Evolutionary conservation across 2,797 vertebrate species (phyloP).

Genomic region (Microctenopoma lineatum): DNA sequence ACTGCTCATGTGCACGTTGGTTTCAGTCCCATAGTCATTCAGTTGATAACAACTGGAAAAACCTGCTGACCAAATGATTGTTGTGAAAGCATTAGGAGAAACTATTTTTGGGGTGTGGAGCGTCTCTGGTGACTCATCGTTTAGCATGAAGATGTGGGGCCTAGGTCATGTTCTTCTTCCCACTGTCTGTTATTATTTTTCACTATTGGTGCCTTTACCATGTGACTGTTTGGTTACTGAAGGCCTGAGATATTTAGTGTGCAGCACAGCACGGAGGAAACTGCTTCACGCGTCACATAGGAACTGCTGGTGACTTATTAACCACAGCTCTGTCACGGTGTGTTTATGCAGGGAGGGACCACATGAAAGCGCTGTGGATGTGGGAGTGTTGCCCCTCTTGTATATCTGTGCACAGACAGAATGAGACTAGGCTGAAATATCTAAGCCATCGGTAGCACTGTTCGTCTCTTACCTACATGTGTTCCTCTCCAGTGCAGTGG

Average conservation of each 20-base stretch:
- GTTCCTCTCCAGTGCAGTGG: conserved; percentile 79
- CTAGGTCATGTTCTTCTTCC: background rate
- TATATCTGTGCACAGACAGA: background rate
- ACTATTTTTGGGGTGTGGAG: conserved; percentile 44
- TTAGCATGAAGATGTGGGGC: background rate
- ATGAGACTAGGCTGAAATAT: background rate
- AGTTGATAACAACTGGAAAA: conserved; percentile 68
- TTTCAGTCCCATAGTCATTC: background rate
- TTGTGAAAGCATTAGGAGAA: conserved; percentile 46
- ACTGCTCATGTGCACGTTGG: background rate
- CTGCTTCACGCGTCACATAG: background rate
- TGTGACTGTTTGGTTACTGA: background rate
- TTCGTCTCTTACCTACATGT: conserved; percentile 43
- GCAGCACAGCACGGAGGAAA: background rate
- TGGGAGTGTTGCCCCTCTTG: conserved; percentile 23
- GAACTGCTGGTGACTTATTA: conserved; percentile 9
- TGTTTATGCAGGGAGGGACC: conserved; percentile 58
- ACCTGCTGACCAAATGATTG: conserved; percentile 62
- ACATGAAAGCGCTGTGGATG: background rate
- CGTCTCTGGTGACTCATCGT: conserved; percentile 34
- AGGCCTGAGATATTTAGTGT: background rate
- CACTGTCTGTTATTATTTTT: background rate
- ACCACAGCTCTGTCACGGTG: background rate
- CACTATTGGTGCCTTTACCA: background rate
- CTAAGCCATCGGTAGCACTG: background rate